phyloP scores from a whole-genome alignment of 2,888 invertebrate species.

The Anorthoa munda region DNA sequence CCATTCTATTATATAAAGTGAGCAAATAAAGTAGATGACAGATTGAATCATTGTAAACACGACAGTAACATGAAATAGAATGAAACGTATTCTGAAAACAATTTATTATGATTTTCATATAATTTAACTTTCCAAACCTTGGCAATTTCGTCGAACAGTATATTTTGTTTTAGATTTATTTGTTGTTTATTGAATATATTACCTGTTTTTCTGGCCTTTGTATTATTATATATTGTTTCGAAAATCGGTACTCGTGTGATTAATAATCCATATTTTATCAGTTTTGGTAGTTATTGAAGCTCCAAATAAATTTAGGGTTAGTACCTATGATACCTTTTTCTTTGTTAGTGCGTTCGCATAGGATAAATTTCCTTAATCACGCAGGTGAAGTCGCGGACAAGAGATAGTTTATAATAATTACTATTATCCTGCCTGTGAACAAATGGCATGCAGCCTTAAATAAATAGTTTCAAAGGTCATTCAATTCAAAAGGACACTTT shows the following conservation, averaged over 20 bases:
- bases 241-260: too few relatives aligned
- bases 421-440: too few relatives aligned
- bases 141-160: constrained; percentile 5
- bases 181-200: background rate
- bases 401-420: too few relatives aligned
- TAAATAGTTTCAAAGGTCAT: background rate
- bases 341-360: background rate
- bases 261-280: too few relatives aligned
- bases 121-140: background rate
- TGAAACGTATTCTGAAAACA: constrained; percentile 1
- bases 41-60: constrained; percentile 12
- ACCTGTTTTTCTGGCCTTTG: background rate
- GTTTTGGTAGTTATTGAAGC: too few relatives aligned
- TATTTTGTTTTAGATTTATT: background rate
- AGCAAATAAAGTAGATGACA: constrained; percentile 15
- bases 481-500: background rate
- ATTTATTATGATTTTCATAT: constrained; percentile 15
- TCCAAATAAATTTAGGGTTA: too few relatives aligned
- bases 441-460: background rate
- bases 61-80: constrained; percentile 8
- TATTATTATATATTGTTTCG: background rate
- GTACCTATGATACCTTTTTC: too few relatives aligned
- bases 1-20: background rate
- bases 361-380: too few relatives aligned
- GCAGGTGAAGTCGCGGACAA: too few relatives aligned